Conservation (phyloP, 2,797 vertebrate genomes). For the Chaetodon trifasciatus region DNA sequence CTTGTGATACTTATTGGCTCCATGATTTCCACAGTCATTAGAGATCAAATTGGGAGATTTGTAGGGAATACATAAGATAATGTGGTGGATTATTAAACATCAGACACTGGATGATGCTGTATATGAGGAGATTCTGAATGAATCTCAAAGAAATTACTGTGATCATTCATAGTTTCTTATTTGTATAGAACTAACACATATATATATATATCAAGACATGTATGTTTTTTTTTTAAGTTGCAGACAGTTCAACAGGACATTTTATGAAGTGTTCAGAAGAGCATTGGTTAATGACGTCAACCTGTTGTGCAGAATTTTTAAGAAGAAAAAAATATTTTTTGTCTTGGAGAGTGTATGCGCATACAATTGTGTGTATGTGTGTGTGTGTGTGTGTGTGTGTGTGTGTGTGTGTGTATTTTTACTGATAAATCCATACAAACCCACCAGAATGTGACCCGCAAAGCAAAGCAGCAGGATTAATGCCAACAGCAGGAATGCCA, state of each 20-base stretch:
- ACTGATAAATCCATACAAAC: conserved; percentile 70
- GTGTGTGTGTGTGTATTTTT: conserved; percentile 6
- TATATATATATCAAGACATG: too few relatives aligned
- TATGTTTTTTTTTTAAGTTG: neutral
- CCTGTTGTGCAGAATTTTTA: neutral
- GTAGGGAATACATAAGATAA: conserved; percentile 10
- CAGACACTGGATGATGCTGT: neutral
- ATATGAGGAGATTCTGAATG: neutral
- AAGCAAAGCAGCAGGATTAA: conserved; percentile 95
- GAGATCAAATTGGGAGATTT: conserved; percentile 3
- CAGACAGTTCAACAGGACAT: neutral
- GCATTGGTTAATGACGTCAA: too few relatives aligned
- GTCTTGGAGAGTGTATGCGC: neutral
- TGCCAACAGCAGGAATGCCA: conserved; percentile 91
- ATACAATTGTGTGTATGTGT: neutral
- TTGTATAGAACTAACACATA: too few relatives aligned
- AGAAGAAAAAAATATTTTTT: neutral
- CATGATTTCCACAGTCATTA: neutral
- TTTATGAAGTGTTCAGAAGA: neutral
- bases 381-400: neutral
- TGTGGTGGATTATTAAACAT: neutral
- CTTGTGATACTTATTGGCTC: neutral
- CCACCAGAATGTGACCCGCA: conserved; percentile 94
- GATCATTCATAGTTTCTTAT: neutral
- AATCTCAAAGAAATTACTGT: neutral